Base-by-base conservation (phyloP, 1,140 invertebrate genomes). In the Druon quercuslanigerum region DNA sequence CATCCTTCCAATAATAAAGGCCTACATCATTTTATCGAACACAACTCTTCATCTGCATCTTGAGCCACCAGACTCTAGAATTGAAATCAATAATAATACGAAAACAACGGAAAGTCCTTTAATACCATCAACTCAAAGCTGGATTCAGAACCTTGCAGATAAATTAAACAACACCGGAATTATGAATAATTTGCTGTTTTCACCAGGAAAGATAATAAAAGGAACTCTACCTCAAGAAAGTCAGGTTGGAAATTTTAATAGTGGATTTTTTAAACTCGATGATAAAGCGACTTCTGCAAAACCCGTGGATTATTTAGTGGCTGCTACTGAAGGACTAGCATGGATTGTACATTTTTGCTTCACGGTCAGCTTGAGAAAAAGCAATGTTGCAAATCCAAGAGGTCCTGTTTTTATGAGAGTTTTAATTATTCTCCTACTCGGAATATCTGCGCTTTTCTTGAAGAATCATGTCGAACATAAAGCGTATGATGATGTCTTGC, bases 271-370 rank as follows among this genome's bases (percentile, higher is more conserved):
- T 16, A 75, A 54, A 82, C 77, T 91, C 50, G 87, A 57, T 19
- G 52, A 88, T 77, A 79, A 84, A 57, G 77, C 60, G 5, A 87
- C 85, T 57, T 86, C 88, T 73, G 88, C 86, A 33, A 90, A 92
- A 82, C 92, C 94, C 40, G 92, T 95, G 74, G 94, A 96, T 90
- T 95, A 95, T 86, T 93, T 97, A 56, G 90, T 94, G 25, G 92
- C 93, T 66, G 93, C 93, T 60, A 92, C 95, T 40, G 92, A 96
- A 87, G 93, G 93, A 82, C 87, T 96, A 77, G 92, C 95, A 77
- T 97, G 96, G 96, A 88, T 96, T 40, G 91, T 96, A 16, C 96
- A 98, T 91, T 93, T 95, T 81, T 92, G 94, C 16, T 98, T 95
- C 88, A 90, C 96, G 50, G 82, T 95, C 75, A 93, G 94, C 19